phyloP scores from a whole-genome alignment of 2,888 invertebrate species.

The Drosophila colorata region DNA sequence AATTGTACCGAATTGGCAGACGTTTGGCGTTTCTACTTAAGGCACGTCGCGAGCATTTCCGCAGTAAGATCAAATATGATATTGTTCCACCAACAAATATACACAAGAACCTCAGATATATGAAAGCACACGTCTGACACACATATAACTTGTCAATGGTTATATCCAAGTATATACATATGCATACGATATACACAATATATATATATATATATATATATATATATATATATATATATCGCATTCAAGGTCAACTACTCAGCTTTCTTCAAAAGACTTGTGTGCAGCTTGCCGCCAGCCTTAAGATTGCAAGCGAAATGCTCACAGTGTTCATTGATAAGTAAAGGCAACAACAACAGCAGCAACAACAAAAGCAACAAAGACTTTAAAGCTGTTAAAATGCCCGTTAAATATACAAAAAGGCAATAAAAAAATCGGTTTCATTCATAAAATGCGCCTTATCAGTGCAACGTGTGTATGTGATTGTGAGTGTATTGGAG shows the following conservation, averaged over 20 bases:
- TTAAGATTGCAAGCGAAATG: constrained; percentile 44
- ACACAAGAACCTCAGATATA: constrained; percentile 14
- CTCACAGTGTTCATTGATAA: constrained; percentile 61
- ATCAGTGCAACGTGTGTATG: constrained; percentile 53
- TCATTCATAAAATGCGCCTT: constrained; percentile 73
- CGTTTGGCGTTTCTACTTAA: constrained; percentile 45
- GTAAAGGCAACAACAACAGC: constrained; percentile 17
- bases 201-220: constrained; percentile 2
- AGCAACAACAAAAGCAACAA: constrained; percentile 26
- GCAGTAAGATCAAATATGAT: constrained; percentile 76
- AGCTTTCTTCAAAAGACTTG: constrained; percentile 65
- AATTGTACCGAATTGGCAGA: constrained; percentile 66
- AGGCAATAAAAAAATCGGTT: constrained; percentile 70
- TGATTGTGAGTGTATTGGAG: constrained; percentile 7
- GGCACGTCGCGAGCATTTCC: constrained; percentile 78
- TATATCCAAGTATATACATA: constrained; percentile 10
- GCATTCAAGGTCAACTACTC: constrained; percentile 66
- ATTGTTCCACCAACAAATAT: constrained; percentile 47
- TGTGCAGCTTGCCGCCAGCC: constrained; percentile 54
- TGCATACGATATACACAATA: not conserved
- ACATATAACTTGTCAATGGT: constrained; percentile 41
- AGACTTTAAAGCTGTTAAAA: constrained; percentile 60
- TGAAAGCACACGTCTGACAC: constrained; percentile 41
- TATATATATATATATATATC: constrained; percentile 13
- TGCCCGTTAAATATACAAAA: constrained; percentile 56